Percentiles rank a stretch among this genome's conserved stretches.
Conservation (phyloP, 2,113 vertebrate species). For the Micronycteris hirsuta region DNA sequence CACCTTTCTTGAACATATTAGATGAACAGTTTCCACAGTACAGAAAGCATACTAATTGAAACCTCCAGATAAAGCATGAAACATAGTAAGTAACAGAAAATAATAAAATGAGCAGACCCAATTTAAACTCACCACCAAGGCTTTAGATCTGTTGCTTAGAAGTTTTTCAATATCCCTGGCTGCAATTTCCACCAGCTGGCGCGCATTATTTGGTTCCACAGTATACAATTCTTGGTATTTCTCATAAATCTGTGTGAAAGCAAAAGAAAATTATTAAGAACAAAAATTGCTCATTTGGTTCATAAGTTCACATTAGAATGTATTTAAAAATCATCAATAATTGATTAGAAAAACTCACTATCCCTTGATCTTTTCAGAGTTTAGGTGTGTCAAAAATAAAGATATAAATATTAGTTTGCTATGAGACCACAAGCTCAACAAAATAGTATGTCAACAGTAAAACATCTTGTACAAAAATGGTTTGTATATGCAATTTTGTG, state of each 20-base stretch:
- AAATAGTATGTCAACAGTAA: background rate
- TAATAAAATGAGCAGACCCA: background rate
- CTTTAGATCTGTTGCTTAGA: slow-evolving; percentile 92
- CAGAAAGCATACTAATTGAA: background rate
- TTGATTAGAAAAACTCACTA: background rate
- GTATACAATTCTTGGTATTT: slow-evolving; percentile 88
- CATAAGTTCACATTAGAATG: background rate
- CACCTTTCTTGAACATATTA: background rate
- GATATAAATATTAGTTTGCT: background rate
- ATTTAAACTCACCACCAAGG: slow-evolving; percentile 89
- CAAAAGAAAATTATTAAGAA: slow-evolving; percentile 43
- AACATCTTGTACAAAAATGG: background rate
- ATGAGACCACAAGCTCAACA: background rate
- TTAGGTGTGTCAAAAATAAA: background rate
- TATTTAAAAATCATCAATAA: background rate
- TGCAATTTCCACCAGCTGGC: slow-evolving; percentile 92
- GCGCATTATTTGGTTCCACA: slow-evolving; percentile 93
- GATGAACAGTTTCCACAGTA: background rate
- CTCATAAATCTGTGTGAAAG: slow-evolving; percentile 87
- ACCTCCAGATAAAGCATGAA: background rate
- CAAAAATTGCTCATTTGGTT: background rate
- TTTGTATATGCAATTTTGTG: background rate
- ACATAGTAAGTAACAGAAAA: background rate
- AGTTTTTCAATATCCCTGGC: slow-evolving; percentile 96
- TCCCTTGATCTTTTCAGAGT: background rate